These are phyloP conservation scores for Boloria euphrosyne DNA, from an alignment of 2,888 invertebrate genomes.

Conservation along the genomic window DNA sequence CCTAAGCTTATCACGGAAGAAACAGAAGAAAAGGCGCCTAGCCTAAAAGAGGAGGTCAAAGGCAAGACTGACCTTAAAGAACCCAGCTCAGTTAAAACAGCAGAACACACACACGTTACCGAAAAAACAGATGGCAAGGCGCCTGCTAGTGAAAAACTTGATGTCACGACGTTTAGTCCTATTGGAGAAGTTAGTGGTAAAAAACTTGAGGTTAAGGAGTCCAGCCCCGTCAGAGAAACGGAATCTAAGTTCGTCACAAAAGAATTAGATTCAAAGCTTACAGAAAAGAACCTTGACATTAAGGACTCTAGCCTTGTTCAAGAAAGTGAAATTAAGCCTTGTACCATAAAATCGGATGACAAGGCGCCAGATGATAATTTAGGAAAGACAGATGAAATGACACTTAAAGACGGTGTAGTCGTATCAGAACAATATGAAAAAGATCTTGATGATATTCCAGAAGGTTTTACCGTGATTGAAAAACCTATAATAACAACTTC, in stretches of 20 bases:
- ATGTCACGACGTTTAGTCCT: slow-evolving; percentile 23
- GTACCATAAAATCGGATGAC: background rate
- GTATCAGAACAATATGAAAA: background rate
- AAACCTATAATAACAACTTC: slow-evolving; percentile 14
- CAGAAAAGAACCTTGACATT: too few species aligned
- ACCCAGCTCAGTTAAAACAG: background rate
- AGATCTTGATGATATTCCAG: slow-evolving; percentile 10
- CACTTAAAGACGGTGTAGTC: background rate
- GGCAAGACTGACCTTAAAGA: background rate
- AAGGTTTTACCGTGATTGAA: slow-evolving; percentile 18
- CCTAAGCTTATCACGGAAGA: background rate
- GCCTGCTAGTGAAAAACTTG: too few species aligned
- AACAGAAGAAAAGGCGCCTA: background rate
- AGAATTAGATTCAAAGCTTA: slow-evolving; percentile 12
- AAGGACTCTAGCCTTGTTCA: slow-evolving; percentile 9
- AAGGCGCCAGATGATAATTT: slow-evolving; percentile 17
- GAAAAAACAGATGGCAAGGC: too few species aligned
- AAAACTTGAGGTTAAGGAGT: too few species aligned
- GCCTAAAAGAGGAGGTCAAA: background rate
- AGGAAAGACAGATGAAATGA: too few species aligned
- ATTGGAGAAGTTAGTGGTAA: too few species aligned
- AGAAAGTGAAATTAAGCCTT: background rate
- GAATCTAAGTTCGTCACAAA: background rate
- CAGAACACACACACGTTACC: background rate
- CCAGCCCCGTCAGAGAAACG: too few species aligned